A percentile compares a stretch with the other conserved stretches of the same genome.
phyloP scores from a whole-genome alignment of 2,113 vertebrate genomes.

The Pangasianodon hypophthalmus region DNA sequence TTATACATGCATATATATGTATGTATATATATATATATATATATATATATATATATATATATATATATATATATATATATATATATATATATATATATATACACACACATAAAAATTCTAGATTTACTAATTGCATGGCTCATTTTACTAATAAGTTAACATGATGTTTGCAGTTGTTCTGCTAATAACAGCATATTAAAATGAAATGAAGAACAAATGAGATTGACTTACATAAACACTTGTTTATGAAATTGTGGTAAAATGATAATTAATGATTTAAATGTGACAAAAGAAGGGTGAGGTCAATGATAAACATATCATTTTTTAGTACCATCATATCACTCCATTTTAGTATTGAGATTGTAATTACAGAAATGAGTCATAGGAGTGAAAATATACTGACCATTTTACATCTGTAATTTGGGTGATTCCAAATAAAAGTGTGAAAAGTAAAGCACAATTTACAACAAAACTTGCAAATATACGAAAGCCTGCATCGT shows the following conservation, averaged over 20 bases:
- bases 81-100: background rate
- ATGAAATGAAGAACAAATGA: background rate
- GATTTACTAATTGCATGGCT: no score
- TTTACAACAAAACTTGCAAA: background rate
- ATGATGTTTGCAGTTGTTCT: background rate
- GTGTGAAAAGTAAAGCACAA: background rate
- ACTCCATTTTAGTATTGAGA: background rate
- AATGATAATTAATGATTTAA: background rate
- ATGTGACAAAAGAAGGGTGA: background rate
- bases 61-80: no score
- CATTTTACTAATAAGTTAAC: background rate
- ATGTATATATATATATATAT: no score
- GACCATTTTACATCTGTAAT: background rate
- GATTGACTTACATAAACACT: background rate
- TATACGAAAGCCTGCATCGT: background rate
- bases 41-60: no score
- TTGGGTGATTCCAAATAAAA: background rate
- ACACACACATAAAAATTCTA: no score
- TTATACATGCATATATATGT: no score
- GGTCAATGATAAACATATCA: background rate
- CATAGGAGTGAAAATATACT: background rate
- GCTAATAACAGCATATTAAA: background rate
- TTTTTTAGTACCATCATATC: background rate
- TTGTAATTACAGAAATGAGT: background rate
- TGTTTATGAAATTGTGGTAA: background rate